These are phyloP conservation scores for Herminia tarsipennalis DNA, from an alignment of 2,888 invertebrate species.

Conservation along the genomic window DNA sequence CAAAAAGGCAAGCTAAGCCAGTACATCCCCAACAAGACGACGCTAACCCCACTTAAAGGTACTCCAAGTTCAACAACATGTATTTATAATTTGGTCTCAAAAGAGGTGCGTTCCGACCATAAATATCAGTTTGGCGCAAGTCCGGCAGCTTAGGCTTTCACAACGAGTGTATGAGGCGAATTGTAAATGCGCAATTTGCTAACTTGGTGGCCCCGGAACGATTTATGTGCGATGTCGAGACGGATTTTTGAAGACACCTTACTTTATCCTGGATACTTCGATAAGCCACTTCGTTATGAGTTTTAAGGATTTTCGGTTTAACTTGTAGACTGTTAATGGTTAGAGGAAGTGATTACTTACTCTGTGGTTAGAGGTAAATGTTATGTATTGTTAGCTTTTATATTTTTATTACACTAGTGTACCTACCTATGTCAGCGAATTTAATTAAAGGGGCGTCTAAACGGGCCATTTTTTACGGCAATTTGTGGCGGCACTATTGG, in stretches of 20 bases:
- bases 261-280: constrained; percentile 47
- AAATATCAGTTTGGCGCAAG: constrained; percentile 72
- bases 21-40: constrained; percentile 16
- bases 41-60: constrained; percentile 43
- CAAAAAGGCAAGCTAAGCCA: constrained; percentile 20
- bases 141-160: constrained; percentile 52
- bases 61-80: constrained; percentile 41
- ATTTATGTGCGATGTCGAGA: constrained; percentile 57
- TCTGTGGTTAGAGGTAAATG: no score
- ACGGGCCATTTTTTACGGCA: no score
- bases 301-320: constrained; percentile 18
- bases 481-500: no score
- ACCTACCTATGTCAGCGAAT: no score
- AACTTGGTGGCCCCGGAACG: constrained; percentile 56
- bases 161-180: constrained; percentile 65
- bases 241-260: constrained; percentile 63
- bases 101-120: constrained; percentile 69
- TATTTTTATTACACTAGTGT: no score
- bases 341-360: no score
- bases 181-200: constrained; percentile 75
- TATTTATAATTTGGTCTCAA: constrained; percentile 44
- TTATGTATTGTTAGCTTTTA: no score
- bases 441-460: no score
- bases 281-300: constrained; percentile 40
- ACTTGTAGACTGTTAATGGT: not conserved